A percentile compares a stretch with the other conserved stretches of the same genome.
Evolutionary conservation across 2,113 vertebrate species (phyloP).

Genomic region (Polypterus bichir): DNA sequence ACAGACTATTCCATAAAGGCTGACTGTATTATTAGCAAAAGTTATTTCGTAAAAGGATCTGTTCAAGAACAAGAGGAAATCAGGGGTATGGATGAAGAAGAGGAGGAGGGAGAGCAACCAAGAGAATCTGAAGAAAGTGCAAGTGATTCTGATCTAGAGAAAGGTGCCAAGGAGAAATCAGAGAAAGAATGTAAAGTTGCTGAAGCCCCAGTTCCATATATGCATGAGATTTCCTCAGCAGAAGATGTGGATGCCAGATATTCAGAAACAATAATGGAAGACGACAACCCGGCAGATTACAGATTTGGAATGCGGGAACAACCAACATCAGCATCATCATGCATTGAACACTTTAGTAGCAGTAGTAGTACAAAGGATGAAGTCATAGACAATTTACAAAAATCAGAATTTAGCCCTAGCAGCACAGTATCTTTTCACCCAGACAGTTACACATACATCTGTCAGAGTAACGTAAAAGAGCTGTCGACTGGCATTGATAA

Average conservation of each 20-base stretch:
- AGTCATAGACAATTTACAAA: constrained; percentile 15
- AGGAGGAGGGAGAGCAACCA: constrained; percentile 45
- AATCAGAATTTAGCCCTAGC: not conserved
- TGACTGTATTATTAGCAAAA: constrained; percentile 21
- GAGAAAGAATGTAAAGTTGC: constrained; percentile 57
- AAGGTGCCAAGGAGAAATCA: constrained; percentile 71
- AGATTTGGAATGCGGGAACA: constrained; percentile 28
- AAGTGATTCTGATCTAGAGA: constrained; percentile 74
- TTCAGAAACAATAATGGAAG: constrained; percentile 38
- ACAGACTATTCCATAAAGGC: constrained; percentile 32
- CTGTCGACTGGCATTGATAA: constrained; percentile 35
- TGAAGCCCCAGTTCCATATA: constrained; percentile 1
- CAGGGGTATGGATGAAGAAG: constrained; percentile 46
- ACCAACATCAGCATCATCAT: constrained; percentile 7
- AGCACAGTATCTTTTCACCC: constrained; percentile 15
- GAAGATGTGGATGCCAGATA: constrained; percentile 29
- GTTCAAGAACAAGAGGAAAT: constrained; percentile 41
- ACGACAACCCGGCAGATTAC: constrained; percentile 8
- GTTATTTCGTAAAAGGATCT: constrained; percentile 37
- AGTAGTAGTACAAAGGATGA: constrained; percentile 9
- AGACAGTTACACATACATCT: constrained; percentile 24
- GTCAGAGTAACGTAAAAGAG: constrained; percentile 23
- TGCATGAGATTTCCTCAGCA: not conserved
- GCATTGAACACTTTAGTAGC: constrained; percentile 16
- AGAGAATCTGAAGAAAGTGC: constrained; percentile 37